Conservation (phyloP, 2,888 invertebrate genomes). For the Psylliodes chrysocephalus region DNA sequence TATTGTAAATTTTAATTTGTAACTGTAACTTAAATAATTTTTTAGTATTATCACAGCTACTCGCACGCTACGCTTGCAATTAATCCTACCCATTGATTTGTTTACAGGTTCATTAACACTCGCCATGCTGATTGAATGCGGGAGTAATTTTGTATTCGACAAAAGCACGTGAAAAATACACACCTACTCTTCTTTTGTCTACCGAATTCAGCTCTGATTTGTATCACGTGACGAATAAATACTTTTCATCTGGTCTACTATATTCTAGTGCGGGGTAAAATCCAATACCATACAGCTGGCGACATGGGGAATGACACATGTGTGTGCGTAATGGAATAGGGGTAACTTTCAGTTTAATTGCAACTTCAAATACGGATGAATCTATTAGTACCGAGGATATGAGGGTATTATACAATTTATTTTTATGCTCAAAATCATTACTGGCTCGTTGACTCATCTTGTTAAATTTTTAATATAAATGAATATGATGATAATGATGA, state of each 20-base stretch:
- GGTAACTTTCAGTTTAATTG: slow-evolving; percentile 39
- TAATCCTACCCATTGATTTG: too few relatives aligned
- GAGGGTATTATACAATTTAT: too few relatives aligned
- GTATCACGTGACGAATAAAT: slow-evolving; percentile 36
- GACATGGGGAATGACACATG: slow-evolving; percentile 41
- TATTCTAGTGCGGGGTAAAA: slow-evolving; percentile 38
- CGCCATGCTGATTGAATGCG: too few relatives aligned
- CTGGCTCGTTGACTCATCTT: too few relatives aligned
- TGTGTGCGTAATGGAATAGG: slow-evolving; percentile 38
- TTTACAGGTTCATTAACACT: too few relatives aligned
- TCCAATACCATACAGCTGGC: slow-evolving; percentile 43
- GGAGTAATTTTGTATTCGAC: neutral
- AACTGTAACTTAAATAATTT: too few relatives aligned
- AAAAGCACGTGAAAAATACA: neutral
- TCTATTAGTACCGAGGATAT: slow-evolving; percentile 22
- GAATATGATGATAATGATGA: too few relatives aligned
- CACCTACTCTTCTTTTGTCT: neutral
- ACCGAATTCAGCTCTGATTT: slow-evolving; percentile 18
- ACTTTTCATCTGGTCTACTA: slow-evolving; percentile 35
- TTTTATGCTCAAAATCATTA: too few relatives aligned
- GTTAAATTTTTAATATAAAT: too few relatives aligned
- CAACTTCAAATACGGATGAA: slow-evolving; percentile 29
- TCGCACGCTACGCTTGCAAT: too few relatives aligned
- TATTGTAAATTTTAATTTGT: too few relatives aligned
- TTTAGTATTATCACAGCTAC: too few relatives aligned